Percentiles rank a stretch among this genome's conserved stretches.
phyloP scores from a whole-genome alignment of 2,888 invertebrate genomes.

The Euzophera pinguis region DNA sequence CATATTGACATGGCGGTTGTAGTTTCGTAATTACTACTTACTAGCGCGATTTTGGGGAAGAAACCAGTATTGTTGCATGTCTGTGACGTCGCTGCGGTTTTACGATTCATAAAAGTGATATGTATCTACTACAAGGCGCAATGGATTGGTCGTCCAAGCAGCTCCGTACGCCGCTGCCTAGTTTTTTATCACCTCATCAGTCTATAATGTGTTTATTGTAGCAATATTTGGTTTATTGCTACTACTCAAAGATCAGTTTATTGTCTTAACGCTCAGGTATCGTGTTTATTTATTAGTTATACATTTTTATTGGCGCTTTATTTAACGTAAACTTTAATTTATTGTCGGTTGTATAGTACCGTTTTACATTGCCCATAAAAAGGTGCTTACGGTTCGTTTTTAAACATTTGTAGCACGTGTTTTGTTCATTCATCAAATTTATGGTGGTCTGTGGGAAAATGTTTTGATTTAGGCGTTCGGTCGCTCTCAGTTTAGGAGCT shows the following conservation, averaged over 20 bases:
- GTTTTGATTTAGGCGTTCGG: constrained; percentile 60
- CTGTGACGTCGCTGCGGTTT: constrained; percentile 61
- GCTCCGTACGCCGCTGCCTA: constrained; percentile 31
- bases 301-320: constrained; percentile 79
- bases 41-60: constrained; percentile 66
- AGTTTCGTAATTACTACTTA: constrained; percentile 70
- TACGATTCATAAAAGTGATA: constrained; percentile 76
- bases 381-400: constrained; percentile 74
- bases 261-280: constrained; percentile 77
- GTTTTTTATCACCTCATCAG: constrained; percentile 70
- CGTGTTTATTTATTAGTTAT: constrained; percentile 80
- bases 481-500: constrained; percentile 38
- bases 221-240: constrained; percentile 78
- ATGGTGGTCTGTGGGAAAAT: constrained; percentile 75
- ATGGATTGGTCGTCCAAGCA: constrained; percentile 35
- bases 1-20: constrained; percentile 69
- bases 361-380: constrained; percentile 80
- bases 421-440: constrained; percentile 79
- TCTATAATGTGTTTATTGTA: constrained; percentile 76
- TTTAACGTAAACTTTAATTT: constrained; percentile 79
- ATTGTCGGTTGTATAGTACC: constrained; percentile 73
- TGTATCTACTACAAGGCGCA: constrained; percentile 51
- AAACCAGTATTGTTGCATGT: constrained; percentile 68
- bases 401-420: constrained; percentile 79
- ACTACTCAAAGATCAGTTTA: constrained; percentile 74